Percentiles rank a stretch among this genome's conserved stretches.
Evolutionary conservation across 1,140 invertebrate genomes (phyloP).

Genomic region (Drosophila bocki): DNA sequence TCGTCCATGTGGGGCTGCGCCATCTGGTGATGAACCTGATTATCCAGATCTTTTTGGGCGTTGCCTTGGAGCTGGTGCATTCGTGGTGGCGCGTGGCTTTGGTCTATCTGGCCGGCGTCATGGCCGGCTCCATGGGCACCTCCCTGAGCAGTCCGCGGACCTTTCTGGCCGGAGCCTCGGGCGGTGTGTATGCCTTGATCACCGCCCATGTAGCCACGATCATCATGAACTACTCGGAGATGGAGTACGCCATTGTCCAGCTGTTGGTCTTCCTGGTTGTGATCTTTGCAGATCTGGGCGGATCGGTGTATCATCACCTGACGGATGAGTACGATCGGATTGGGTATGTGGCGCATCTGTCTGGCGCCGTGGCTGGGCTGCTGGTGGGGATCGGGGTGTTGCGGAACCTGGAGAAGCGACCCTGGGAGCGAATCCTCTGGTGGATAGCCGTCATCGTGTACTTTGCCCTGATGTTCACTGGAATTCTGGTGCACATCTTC

Average conservation of each 20-base stretch:
- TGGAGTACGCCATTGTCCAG: constrained; percentile 94
- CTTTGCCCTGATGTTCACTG: constrained; percentile 90
- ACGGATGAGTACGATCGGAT: constrained; percentile 89
- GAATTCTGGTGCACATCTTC: constrained; percentile 91
- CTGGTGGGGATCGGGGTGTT: constrained; percentile 96
- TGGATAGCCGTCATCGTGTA: constrained; percentile 93
- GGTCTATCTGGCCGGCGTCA: constrained; percentile 92
- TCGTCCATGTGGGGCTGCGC: constrained; percentile 95
- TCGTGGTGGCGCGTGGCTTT: constrained; percentile 95
- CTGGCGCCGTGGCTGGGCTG: constrained; percentile 88
- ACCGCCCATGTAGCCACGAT: constrained; percentile 98
- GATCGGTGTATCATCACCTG: constrained; percentile 92
- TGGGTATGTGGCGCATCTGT: constrained; percentile 94
- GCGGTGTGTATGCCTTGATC: constrained; percentile 97
- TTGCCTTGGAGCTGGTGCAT: constrained; percentile 98
- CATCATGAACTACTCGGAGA: constrained; percentile 97
- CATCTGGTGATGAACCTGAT: constrained; percentile 97
- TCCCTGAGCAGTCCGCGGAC: constrained; percentile 95
- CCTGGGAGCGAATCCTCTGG: constrained; percentile 94
- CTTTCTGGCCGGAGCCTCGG: constrained; percentile 98
- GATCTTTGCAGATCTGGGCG: constrained; percentile 91
- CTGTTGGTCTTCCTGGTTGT: constrained; percentile 92
- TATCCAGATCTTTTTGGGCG: constrained; percentile 96
- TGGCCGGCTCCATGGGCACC: constrained; percentile 94
- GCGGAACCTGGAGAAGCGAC: constrained; percentile 93